Evolutionary conservation across 1,140 invertebrate genomes (phyloP).

Genomic region (Aphis gossypii): DNA sequence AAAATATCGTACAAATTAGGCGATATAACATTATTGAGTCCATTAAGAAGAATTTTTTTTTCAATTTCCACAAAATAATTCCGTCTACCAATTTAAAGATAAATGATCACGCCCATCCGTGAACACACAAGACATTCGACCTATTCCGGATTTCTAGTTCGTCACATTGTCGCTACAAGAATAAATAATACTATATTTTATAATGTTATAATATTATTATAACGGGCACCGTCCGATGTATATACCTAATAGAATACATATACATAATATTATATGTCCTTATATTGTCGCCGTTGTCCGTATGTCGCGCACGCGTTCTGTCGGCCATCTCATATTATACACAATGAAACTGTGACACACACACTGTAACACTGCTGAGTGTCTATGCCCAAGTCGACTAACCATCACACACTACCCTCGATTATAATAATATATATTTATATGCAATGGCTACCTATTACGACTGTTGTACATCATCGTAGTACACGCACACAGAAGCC

Average conservation of each 20-base stretch:
- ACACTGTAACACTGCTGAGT: neutral
- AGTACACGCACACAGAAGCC: constrained; percentile 13
- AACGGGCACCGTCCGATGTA: neutral
- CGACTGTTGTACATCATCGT: neutral
- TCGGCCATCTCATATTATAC: neutral
- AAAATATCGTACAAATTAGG: neutral
- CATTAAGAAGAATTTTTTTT: neutral
- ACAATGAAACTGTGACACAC: neutral
- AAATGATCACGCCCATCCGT: neutral
- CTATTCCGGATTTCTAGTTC: neutral
- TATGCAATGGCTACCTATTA: neutral
- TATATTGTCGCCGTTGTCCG: neutral
- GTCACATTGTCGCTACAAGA: neutral
- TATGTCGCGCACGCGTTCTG: constrained; percentile 26
- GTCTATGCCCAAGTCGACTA: neutral
- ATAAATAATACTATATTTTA: neutral
- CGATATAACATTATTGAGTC: neutral
- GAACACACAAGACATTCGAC: neutral
- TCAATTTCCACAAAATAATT: neutral
- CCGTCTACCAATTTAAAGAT: neutral
- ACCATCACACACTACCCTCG: neutral
- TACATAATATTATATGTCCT: neutral
- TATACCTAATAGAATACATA: neutral
- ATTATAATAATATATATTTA: neutral
- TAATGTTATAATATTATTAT: neutral